Evolutionary conservation across 35 echinoderm and acorn worm species (phyloP), one percentile per base, ranked within the genome.

Genomic region (Lytechinus pictus): DNA sequence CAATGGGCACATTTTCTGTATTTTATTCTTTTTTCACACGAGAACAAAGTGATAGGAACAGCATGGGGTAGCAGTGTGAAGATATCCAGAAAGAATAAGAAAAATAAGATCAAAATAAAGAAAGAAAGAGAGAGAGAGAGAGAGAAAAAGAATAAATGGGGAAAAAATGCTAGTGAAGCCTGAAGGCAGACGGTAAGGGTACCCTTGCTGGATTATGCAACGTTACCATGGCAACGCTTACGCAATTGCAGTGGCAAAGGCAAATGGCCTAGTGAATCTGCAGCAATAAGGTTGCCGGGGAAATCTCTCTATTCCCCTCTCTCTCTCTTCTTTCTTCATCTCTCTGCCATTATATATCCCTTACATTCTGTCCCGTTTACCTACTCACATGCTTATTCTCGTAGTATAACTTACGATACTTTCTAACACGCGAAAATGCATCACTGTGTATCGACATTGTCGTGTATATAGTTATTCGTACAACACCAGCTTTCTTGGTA

Each of bases 151-250:
- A 90, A 44, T 44, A 52, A 21, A 5, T 28, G 12, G 88, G 28
- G 11, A 90, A 90, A 90, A 90, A 90, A 90, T 93, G 28, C 53
- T 27, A 57, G 53, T 24, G 53, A 93, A 57, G 29, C 92, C 92
- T 57, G 54, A 57, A 93, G 92, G 92, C 92, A 93, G 52, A 93
- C 55, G 54, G 28, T 54, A 93, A 93, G 92, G 92, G 53, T 93
- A 93, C 92, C 92, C 53, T 33, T 27, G 54, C 54, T 93, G 92
- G 92, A 93, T 93, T 93, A 93, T 93, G 92, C 92, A 93, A 93
- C 92, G 92, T 93, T 93, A 28, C 92, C 92, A 93, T 93, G 92
- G 54, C 53, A 57, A 93, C 92, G 92, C 92, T 93, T 93, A 93
- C 92, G 92, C 54, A 93, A 93, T 93, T 93, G n/a, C 92, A 93